Base-by-base conservation (phyloP, 2,888 invertebrate genomes). In the Erebia palarica region DNA sequence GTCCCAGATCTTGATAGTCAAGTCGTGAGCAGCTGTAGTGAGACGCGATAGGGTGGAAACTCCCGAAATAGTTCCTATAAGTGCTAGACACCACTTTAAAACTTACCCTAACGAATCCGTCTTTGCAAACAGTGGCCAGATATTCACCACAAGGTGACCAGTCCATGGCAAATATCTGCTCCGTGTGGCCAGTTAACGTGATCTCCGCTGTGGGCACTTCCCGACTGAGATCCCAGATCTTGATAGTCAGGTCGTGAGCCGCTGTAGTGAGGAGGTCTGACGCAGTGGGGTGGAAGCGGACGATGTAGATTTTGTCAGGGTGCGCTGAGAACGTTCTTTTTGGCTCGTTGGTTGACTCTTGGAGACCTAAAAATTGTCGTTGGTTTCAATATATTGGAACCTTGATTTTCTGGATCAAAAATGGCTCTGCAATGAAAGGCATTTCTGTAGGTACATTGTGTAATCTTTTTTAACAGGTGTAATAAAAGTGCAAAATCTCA, bases 71-170 rank as follows among this genome's bases (percentile, higher is more conserved):
- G 3, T 1, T 21, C 21, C 21, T 21, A 21, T 21, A 21, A 1
- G 21, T 21, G 21, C 21, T 21, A 21, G 21, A 21, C 1, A 21
- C 1, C 21, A 21, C 21, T 21, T 21, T 27, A 9, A 61, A 8
- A 68, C 88, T 82, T 44, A 95, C 94, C 83, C 96, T 93, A 67
- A 97, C 94, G 80, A 96, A 95, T 47, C 97, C 96, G 89, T 99
- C 99, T 84, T 97, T 98, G 88, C 98, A 97, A 0, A 98, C 96
- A 0, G 97, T 98, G 13, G 98, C 97, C 75, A 98, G 94, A 79
- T 95, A 95, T 47, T 95, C 95, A 1, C 99, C 99, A 82, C 97
- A 97, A 0, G 97, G 97, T 72, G 98, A 98, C 99, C 99, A 99
- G 3, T 97, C 96, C 78, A 98, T 94, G 71, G 97, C 96, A 79